These are phyloP conservation scores for Chelon auratus DNA, from an alignment of 2,797 vertebrate species.

Conservation along the genomic window DNA sequence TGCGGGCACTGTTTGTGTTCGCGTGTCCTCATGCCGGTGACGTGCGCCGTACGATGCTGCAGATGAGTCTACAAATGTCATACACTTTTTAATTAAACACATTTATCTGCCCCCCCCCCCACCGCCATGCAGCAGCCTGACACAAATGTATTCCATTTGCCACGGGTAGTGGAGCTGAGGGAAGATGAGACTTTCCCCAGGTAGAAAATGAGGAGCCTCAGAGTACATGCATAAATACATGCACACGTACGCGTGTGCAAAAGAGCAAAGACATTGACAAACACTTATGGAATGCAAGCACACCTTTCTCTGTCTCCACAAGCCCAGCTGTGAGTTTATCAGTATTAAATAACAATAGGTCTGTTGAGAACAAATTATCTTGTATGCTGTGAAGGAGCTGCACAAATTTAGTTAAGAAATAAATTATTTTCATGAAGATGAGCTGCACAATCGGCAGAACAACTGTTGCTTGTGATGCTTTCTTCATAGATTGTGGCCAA, in stretches of 20 bases:
- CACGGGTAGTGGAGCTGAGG: conserved; percentile 79
- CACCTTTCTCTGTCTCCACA: conserved; percentile 19
- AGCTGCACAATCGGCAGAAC: not conserved
- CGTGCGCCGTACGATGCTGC: conserved; percentile 19
- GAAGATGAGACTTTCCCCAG: conserved; percentile 69
- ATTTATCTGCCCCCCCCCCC: conserved; percentile 82
- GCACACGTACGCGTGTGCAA: conserved; percentile 31
- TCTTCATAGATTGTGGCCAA: conserved; percentile 2
- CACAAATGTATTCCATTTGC: conserved; percentile 85
- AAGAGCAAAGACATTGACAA: conserved; percentile 38
- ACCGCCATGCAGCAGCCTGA: conserved; percentile 70
- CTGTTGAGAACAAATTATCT: conserved; percentile 49
- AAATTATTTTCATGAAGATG: conserved; percentile 36
- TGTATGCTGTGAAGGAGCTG: conserved; percentile 12
- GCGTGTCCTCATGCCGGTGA: conserved; percentile 11
- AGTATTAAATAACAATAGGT: conserved; percentile 47
- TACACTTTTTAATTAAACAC: conserved; percentile 88
- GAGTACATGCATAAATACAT: conserved; percentile 53
- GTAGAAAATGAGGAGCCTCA: conserved; percentile 48
- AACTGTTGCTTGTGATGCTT: not conserved
- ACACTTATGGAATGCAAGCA: conserved; percentile 11
- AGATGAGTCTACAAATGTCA: too few relatives aligned
- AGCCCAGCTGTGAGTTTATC: conserved; percentile 47
- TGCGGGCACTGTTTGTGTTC: conserved; percentile 11
- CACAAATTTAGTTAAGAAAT: conserved; percentile 29